Percentiles rank a stretch among this genome's conserved stretches.
Conservation (phyloP, 92 coral and sea anemone species). For the Galaxea fascicularis region DNA sequence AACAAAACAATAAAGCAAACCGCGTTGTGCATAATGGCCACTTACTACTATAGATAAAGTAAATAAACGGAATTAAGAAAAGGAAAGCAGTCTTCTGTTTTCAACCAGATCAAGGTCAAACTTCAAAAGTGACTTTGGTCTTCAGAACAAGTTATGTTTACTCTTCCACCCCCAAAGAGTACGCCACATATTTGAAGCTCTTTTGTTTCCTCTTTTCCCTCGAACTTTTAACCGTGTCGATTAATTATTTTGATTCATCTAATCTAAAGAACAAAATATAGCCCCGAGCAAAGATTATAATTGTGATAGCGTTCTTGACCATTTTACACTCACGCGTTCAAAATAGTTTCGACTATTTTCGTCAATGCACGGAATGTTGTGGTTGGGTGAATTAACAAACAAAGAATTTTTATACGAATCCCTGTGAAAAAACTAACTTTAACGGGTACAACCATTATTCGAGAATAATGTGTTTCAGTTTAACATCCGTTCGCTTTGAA, state of each 20-base stretch:
- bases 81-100: neutral
- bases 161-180: neutral
- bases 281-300: constrained; percentile 11
- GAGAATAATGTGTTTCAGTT: neutral
- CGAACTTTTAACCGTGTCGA: neutral
- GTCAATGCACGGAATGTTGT: constrained; percentile 38
- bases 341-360: constrained; percentile 37
- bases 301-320: neutral
- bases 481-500: neutral
- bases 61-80: constrained; percentile 20
- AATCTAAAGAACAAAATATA: constrained; percentile 4
- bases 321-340: constrained; percentile 24
- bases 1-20: constrained; percentile 29
- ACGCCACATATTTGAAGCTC: neutral
- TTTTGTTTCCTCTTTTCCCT: neutral
- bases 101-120: neutral
- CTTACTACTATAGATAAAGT: constrained; percentile 9
- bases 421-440: neutral
- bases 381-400: constrained; percentile 11
- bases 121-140: neutral
- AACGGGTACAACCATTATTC: neutral
- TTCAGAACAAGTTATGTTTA: neutral
- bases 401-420: constrained; percentile 2
- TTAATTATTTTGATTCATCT: constrained; percentile 1
- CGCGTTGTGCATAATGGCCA: constrained; percentile 19